Evolutionary conservation across 2,797 vertebrate genomes (phyloP).

Genomic region (Rhabdomys pumilio): DNA sequence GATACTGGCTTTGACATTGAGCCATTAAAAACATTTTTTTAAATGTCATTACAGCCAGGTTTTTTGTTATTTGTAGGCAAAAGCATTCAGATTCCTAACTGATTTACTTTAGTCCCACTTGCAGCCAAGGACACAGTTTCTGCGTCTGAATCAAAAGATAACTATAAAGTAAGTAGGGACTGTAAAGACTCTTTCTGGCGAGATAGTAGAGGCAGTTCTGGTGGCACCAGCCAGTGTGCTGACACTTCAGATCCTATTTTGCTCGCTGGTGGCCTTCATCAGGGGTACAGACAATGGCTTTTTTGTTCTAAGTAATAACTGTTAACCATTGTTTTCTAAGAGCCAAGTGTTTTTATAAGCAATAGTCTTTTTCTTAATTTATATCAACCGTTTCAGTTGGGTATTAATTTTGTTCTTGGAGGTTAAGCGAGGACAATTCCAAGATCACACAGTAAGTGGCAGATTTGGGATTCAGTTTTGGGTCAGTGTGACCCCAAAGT

Average conservation of each 20-base stretch:
- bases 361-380: constrained; percentile 64
- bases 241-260: constrained; percentile 63
- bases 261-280: constrained; percentile 50
- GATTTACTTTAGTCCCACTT: constrained; percentile 43
- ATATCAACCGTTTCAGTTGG: constrained; percentile 1
- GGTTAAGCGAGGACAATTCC: constrained; percentile 67
- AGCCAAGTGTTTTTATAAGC: constrained; percentile 30
- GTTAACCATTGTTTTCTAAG: constrained; percentile 36
- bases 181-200: not conserved
- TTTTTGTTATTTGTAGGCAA: constrained; percentile 25
- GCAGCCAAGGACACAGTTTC: not conserved
- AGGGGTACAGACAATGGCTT: constrained; percentile 56
- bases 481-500: not conserved
- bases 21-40: not conserved
- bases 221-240: not conserved
- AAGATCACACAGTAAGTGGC: constrained; percentile 54
- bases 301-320: constrained; percentile 63
- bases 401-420: constrained; percentile 60
- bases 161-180: constrained; percentile 1
- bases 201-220: constrained; percentile 21
- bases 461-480: constrained; percentile 55
- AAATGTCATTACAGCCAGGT: not conserved
- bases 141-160: constrained; percentile 49
- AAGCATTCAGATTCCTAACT: constrained; percentile 21
- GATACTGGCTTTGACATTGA: not conserved